phyloP scores from a whole-genome alignment of 2,888 invertebrate species.

The Mythimna vitellina region DNA sequence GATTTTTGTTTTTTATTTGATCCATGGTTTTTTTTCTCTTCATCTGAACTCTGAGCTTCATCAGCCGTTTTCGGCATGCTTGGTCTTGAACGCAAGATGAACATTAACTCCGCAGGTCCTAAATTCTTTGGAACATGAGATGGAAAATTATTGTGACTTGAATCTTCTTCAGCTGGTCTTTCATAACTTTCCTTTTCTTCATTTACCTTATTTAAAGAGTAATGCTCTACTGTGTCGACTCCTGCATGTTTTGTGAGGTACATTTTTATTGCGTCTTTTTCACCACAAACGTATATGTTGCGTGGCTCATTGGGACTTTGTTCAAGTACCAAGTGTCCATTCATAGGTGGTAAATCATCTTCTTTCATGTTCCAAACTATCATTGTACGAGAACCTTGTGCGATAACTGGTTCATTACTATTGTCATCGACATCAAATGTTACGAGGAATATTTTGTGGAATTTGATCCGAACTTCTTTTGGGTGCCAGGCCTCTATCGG shows the following conservation, averaged over 20 bases:
- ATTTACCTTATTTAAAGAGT: background rate
- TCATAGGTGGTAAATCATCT: background rate
- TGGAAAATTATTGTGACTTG: background rate
- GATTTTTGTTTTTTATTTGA: background rate
- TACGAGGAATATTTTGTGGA: background rate
- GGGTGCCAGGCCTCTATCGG: background rate
- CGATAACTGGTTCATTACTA: background rate
- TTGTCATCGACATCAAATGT: background rate
- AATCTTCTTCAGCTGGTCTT: background rate
- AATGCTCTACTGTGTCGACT: background rate
- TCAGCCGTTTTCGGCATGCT: fast-evolving
- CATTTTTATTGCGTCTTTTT: background rate
- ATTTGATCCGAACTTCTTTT: background rate
- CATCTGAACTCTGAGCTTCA: background rate
- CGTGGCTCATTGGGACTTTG: background rate
- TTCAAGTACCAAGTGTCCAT: background rate
- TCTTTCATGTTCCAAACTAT: background rate
- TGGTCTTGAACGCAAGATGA: background rate
- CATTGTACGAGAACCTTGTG: background rate
- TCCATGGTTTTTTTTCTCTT: no score
- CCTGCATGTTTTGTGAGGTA: background rate
- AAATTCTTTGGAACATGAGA: background rate
- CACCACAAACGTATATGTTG: background rate
- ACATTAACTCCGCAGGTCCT: background rate
- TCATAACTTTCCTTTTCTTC: background rate